Percentiles rank a stretch among this genome's conserved stretches.
These are phyloP conservation scores for Solea solea DNA, from an alignment of 2,113 vertebrate genomes.

Conservation along the genomic window DNA sequence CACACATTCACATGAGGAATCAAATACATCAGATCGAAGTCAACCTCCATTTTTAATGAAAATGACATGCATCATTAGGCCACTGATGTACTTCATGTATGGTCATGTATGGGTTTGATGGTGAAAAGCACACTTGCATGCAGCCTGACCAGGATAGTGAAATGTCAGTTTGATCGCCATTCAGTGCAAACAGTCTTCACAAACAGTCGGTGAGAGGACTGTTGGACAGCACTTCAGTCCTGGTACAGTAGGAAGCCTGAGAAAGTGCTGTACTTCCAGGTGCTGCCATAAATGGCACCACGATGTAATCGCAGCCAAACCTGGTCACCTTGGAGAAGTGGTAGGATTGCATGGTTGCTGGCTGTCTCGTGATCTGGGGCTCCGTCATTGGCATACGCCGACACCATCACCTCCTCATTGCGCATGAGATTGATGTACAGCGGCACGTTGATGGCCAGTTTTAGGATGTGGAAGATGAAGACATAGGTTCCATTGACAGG, in stretches of 20 bases:
- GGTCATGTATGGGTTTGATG: conserved; percentile 4
- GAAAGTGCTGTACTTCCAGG: conserved; percentile 99
- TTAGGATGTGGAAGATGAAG: conserved; percentile 98
- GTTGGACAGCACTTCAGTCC: conserved; percentile 82
- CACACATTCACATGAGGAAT: conserved; percentile 2
- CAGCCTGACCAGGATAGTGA: conserved; percentile 30
- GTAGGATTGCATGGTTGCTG: conserved; percentile 94
- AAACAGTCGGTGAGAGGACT: conserved; percentile 1
- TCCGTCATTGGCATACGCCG: conserved; percentile 96
- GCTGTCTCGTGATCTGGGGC: conserved; percentile 97
- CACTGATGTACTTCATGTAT: no score
- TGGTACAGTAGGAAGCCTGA: conserved; percentile 98
- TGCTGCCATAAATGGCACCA: conserved; percentile 97
- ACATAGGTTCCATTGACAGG: conserved; percentile 93
- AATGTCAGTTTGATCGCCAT: conserved; percentile 35
- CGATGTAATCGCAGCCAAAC: conserved; percentile 96
- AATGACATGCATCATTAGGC: conserved; percentile 1
- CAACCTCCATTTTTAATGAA: conserved; percentile 2
- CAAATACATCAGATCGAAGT: not conserved
- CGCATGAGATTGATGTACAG: conserved; percentile 98
- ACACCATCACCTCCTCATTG: conserved; percentile 96
- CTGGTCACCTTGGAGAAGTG: conserved; percentile 94
- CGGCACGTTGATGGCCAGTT: conserved; percentile 95
- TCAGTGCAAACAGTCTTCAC: conserved; percentile 54
- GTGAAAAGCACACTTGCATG: conserved; percentile 19